Evolutionary conservation across 2,888 invertebrate species (phyloP).

Genomic region (Graphium colonna): DNA sequence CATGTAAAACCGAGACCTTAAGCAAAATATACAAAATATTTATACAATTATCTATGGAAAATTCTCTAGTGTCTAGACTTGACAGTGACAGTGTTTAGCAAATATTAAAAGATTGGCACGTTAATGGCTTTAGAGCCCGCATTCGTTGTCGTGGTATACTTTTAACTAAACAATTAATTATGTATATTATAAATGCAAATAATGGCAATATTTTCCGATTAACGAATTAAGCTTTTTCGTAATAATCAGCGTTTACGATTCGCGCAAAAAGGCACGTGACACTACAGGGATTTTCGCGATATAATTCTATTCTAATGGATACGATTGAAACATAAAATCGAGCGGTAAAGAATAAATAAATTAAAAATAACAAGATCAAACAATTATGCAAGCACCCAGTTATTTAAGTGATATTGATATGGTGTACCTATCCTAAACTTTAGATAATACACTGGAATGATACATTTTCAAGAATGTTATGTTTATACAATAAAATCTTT

Average conservation of each 20-base stretch:
- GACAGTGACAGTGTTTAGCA: conserved; percentile 16
- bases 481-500: conserved; percentile 47
- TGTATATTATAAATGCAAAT: conserved; percentile 78
- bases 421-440: conserved; percentile 73
- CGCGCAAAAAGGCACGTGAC: conserved; percentile 1
- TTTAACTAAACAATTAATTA: conserved; percentile 59
- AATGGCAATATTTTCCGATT: conserved; percentile 72
- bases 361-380: conserved; percentile 53
- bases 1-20: conserved; percentile 28
- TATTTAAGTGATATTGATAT: conserved; percentile 46
- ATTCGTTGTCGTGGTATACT: conserved; percentile 47
- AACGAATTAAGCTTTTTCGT: conserved; percentile 38
- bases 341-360: conserved; percentile 51
- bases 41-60: conserved; percentile 28
- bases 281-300: not conserved
- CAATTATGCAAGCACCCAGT: conserved; percentile 62
- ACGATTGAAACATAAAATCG: conserved; percentile 39
- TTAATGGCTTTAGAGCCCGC: conserved; percentile 46
- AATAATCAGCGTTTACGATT: conserved; percentile 1
- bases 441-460: conserved; percentile 77
- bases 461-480: conserved; percentile 76
- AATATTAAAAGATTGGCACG: conserved; percentile 52
- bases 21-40: conserved; percentile 23
- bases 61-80: conserved; percentile 26
- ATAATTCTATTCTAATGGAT: conserved; percentile 33